Percentiles rank a stretch among this genome's conserved stretches.
Evolutionary conservation across 1,140 invertebrate species (phyloP).

Genomic region (Dendroctonus ponderosae): DNA sequence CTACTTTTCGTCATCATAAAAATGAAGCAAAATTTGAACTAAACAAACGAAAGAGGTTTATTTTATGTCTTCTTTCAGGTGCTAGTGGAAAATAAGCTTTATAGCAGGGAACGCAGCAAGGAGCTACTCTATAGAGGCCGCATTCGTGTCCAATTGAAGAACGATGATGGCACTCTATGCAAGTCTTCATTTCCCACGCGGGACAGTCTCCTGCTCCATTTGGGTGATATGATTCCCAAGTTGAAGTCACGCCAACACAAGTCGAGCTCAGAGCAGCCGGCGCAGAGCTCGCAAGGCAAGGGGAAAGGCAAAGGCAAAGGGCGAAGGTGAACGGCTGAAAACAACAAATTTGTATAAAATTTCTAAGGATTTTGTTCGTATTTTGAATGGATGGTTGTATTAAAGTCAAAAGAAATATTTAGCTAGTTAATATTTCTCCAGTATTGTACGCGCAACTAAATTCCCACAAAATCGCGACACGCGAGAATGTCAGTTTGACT

Average conservation of each 20-base stretch:
- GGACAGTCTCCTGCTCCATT: constrained; percentile 72
- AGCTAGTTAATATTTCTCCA: too few species aligned
- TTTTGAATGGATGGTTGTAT: too few species aligned
- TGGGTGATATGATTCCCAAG: constrained; percentile 88
- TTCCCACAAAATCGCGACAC: too few species aligned
- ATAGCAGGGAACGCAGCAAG: constrained; percentile 88
- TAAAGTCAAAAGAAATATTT: too few species aligned
- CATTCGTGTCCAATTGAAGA: constrained; percentile 87
- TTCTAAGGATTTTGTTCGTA: too few species aligned
- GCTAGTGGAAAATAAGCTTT: constrained; percentile 92
- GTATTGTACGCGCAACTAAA: too few species aligned
- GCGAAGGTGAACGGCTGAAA: constrained; percentile 27
- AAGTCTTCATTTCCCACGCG: constrained; percentile 74
- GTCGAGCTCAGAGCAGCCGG: constrained; percentile 38
- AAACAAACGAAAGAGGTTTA: neutral
- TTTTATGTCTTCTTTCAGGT: constrained; percentile 49
- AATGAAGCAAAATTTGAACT: neutral
- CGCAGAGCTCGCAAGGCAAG: constrained; percentile 30
- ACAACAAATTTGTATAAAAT: neutral
- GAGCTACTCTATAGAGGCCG: constrained; percentile 81
- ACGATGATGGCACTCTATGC: constrained; percentile 81
- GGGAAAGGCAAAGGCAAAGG: constrained; percentile 48
- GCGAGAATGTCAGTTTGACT: too few species aligned
- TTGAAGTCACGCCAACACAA: constrained; percentile 72
- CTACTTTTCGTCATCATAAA: neutral